phyloP scores from a whole-genome alignment of 2,113 vertebrate genomes.

The Podarcis raffonei region DNA sequence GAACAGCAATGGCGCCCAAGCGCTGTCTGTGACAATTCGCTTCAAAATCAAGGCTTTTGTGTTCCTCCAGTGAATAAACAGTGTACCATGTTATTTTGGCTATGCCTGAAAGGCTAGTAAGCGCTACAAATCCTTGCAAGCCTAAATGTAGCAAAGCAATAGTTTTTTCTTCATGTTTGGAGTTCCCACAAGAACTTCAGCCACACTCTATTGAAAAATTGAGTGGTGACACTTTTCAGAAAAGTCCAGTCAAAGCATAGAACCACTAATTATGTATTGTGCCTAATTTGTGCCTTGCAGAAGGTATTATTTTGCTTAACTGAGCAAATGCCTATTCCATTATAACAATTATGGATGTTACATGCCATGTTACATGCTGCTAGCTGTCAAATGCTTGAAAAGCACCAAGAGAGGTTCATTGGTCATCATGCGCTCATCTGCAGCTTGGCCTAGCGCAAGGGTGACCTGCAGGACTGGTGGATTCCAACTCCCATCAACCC shows the following conservation, averaged over 20 bases:
- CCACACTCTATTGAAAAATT: constrained; percentile 50
- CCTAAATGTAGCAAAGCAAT: constrained; percentile 22
- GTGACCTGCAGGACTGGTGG: too few relatives aligned
- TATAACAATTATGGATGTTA: background rate
- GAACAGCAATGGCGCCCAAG: background rate
- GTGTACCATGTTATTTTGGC: background rate
- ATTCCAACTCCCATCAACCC: too few relatives aligned
- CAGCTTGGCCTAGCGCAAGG: too few relatives aligned
- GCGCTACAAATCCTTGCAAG: constrained; percentile 21
- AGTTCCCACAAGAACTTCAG: constrained; percentile 38
- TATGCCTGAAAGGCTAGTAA: constrained; percentile 27
- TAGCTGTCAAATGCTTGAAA: too few relatives aligned
- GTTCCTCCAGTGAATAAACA: background rate
- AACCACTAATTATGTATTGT: background rate
- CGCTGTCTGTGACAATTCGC: background rate
- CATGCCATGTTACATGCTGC: too few relatives aligned
- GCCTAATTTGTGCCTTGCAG: background rate
- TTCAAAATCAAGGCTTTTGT: background rate
- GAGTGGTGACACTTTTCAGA: background rate
- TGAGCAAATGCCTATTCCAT: background rate
- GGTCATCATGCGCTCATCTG: too few relatives aligned
- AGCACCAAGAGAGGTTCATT: too few relatives aligned
- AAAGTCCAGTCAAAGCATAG: background rate
- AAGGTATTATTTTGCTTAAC: background rate
- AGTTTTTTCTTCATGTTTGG: constrained; percentile 24